phyloP scores from a whole-genome alignment of 92 coral and sea anemone species.

The Paragorgia papillata region DNA sequence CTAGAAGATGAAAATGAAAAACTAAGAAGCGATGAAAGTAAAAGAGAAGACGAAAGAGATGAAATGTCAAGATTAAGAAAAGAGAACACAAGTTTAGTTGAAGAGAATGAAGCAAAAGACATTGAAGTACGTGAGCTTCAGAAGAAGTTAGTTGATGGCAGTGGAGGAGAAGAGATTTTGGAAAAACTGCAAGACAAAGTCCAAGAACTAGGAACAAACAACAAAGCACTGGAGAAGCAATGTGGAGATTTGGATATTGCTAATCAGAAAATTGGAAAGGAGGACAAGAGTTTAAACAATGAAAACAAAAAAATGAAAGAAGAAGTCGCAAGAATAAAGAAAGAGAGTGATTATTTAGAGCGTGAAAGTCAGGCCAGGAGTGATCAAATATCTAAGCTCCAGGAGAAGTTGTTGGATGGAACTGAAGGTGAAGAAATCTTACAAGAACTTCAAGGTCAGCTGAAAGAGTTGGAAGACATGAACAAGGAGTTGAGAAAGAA shows the following conservation, averaged over 20 bases:
- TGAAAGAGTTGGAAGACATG: conserved; percentile 70
- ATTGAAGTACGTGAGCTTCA: conserved; percentile 3
- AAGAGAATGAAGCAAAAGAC: not conserved
- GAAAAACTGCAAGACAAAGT: not conserved
- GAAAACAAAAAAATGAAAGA: not conserved
- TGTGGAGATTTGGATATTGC: not conserved
- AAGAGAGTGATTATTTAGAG: conserved; percentile 35
- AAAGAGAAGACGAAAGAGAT: conserved; percentile 11
- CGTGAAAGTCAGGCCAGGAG: conserved; percentile 61
- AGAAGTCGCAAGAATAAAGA: not conserved
- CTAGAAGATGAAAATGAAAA: conserved; percentile 38
- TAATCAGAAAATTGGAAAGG: not conserved
- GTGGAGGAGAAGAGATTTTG: conserved; percentile 11
- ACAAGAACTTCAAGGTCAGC: conserved; percentile 61
- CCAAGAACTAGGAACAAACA: not conserved
- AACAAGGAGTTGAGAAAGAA: conserved; percentile 50
- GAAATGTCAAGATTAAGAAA: conserved; percentile 42
- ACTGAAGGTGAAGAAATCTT: conserved; percentile 70
- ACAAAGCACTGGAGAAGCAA: not conserved
- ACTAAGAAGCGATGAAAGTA: conserved; percentile 61
- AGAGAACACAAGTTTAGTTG: conserved; percentile 62
- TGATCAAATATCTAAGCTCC: conserved; percentile 54
- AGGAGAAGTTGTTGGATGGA: conserved; percentile 49
- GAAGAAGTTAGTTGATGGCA: not conserved
- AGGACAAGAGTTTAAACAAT: not conserved